Evolutionary conservation across 2,797 vertebrate species (phyloP).

Genomic region (Labroides dimidiatus): DNA sequence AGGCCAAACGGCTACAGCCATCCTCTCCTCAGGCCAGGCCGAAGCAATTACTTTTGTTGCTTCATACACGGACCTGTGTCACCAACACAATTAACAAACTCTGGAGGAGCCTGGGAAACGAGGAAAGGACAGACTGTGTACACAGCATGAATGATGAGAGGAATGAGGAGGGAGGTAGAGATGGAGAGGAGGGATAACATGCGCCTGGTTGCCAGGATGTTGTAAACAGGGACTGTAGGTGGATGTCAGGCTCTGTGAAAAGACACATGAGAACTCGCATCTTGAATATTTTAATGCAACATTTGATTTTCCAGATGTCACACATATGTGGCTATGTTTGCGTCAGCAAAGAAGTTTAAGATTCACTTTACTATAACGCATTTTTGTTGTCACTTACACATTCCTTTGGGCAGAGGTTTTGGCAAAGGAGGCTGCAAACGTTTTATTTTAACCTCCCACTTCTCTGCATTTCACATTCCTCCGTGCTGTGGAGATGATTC

Average conservation of each 20-base stretch:
- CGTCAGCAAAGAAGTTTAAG: constrained; percentile 12
- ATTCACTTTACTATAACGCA: constrained; percentile 3
- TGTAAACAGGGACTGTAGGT: constrained; percentile 19
- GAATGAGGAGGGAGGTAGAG: constrained; percentile 18
- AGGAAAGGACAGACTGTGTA: constrained; percentile 61
- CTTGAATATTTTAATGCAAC: constrained; percentile 15
- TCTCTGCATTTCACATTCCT: constrained; percentile 55
- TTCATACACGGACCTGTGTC: constrained; percentile 71
- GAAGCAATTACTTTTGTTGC: constrained; percentile 72
- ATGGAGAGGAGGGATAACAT: constrained; percentile 30
- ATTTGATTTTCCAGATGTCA: constrained; percentile 1
- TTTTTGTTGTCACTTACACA: constrained; percentile 25
- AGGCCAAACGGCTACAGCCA: constrained; percentile 59
- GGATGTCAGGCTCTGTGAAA: constrained; percentile 29
- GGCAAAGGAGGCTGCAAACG: constrained; percentile 24
- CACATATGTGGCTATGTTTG: constrained; percentile 2
- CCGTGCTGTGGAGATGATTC: constrained; percentile 70
- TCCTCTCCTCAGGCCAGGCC: constrained; percentile 58
- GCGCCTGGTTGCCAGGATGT: constrained; percentile 35
- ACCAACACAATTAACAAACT: constrained; percentile 75
- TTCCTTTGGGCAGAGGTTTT: constrained; percentile 42
- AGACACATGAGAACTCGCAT: not conserved
- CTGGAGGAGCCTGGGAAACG: constrained; percentile 61
- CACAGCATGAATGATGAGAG: constrained; percentile 75
- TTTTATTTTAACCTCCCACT: constrained; percentile 51